phyloP scores from a whole-genome alignment of 2,888 invertebrate species.

The Drosophila quasianomalipes region DNA sequence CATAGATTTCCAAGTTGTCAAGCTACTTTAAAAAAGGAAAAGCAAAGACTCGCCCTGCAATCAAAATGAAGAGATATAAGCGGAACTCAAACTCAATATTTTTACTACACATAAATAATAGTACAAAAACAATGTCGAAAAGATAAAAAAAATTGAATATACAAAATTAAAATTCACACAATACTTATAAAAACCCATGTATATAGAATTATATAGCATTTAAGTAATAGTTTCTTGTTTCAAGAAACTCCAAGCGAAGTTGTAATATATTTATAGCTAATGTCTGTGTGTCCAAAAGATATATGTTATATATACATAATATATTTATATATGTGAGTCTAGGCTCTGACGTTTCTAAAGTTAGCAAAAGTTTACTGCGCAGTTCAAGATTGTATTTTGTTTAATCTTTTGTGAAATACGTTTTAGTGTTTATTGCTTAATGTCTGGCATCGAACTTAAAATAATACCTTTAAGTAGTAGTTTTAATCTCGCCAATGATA shows the following conservation, averaged over 20 bases:
- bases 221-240: conserved; percentile 38
- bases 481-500: neutral
- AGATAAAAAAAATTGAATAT: conserved; percentile 14
- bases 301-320: conserved; percentile 37
- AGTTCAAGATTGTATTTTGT: neutral
- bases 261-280: conserved; percentile 49
- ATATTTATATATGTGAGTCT: neutral
- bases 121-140: conserved; percentile 54
- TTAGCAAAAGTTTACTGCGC: neutral
- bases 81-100: conserved; percentile 53
- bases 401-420: neutral
- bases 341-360: neutral
- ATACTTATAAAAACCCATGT: conserved; percentile 40
- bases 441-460: neutral
- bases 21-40: conserved; percentile 6
- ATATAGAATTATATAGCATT: conserved; percentile 53
- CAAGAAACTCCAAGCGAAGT: conserved; percentile 34
- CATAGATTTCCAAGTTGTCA: conserved; percentile 19
- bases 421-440: neutral
- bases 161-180: conserved; percentile 17
- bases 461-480: neutral
- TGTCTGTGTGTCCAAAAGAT: conserved; percentile 67
- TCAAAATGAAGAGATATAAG: conserved; percentile 42
- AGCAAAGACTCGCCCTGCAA: conserved; percentile 44
- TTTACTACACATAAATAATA: conserved; percentile 46